Conservation (phyloP, 2,888 invertebrate genomes). For the Hirtodrosophila duncani region DNA sequence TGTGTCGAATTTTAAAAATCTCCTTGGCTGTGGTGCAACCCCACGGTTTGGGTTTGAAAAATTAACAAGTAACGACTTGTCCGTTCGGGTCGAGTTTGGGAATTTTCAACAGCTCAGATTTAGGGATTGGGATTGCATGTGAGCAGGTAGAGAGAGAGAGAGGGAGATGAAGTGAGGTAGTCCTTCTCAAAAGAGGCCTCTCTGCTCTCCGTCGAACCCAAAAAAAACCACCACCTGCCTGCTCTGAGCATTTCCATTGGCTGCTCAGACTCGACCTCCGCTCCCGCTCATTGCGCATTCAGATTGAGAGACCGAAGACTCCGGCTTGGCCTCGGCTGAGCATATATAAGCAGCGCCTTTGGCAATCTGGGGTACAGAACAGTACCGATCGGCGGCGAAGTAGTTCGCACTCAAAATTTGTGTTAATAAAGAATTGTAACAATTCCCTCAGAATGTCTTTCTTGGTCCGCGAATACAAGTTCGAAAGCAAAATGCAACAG, state of each 20-base stretch:
- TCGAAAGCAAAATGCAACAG: slow-evolving; percentile 63
- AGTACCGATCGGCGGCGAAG: slow-evolving; percentile 47
- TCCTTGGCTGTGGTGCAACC: too few relatives aligned
- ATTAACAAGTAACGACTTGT: slow-evolving; percentile 61
- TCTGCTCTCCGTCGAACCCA: not conserved
- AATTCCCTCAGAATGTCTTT: slow-evolving; percentile 64
- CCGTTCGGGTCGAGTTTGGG: slow-evolving; percentile 25
- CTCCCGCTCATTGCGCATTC: too few relatives aligned
- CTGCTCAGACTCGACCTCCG: too few relatives aligned
- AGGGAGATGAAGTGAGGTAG: slow-evolving; percentile 24
- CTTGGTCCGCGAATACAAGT: slow-evolving; percentile 76
- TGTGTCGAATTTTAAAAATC: slow-evolving; percentile 67
- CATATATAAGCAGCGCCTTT: slow-evolving; percentile 55
- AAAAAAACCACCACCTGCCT: slow-evolving; percentile 58
- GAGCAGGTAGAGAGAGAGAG: slow-evolving; percentile 13
- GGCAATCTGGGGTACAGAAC: slow-evolving; percentile 51
- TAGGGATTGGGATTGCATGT: slow-evolving; percentile 15
- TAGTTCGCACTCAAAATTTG: slow-evolving; percentile 10
- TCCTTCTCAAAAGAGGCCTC: too few relatives aligned
- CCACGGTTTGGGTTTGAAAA: slow-evolving; percentile 39
- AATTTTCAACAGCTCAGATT: slow-evolving; percentile 36
- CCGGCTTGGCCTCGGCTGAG: slow-evolving; percentile 5
- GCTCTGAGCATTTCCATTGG: slow-evolving; percentile 47
- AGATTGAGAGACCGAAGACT: slow-evolving; percentile 9
- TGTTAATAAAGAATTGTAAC: slow-evolving; percentile 1